Evolutionary conservation across 2,797 vertebrate species (phyloP), one percentile per base, ranked within the genome.

Genomic region (Falco peregrinus): DNA sequence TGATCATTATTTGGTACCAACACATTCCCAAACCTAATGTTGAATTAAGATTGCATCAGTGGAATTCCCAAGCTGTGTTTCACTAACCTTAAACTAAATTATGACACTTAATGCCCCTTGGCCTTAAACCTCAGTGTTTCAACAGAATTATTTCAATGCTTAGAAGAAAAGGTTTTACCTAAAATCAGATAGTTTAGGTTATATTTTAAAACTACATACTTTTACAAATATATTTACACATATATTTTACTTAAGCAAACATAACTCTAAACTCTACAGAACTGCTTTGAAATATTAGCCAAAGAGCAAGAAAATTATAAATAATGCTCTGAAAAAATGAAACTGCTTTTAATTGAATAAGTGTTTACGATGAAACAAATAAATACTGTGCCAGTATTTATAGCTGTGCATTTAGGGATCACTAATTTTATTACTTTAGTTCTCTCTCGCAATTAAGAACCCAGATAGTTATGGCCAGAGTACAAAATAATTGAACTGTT

Each of bases 341-440:
- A 81, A 41, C n/a, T 79, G n/a, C 26, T 90, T 96, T 91, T 85
- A 96, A 95, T 78, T 74, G 28, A 86, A 24, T 84, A 86, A 91
- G 45, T 15, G 14, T 50, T 76, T 29, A 39, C 16, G 6, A 68
- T 70, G 20, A 84, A 93, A 83, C 48, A 94, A 87, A 75, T 88
- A 94, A 88, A 93, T 80, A 69, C 13, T 22, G 10, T 8, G 37
- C 15, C n/a, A 84, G 15, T 81, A 29, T 91, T 96, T 95, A 95
- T 71, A 86, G 73, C 45, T 95, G 47, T 39, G 25, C 25, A 71
- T 95, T 96, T 91, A 96, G 61, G 89, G 41, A 92, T 96, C 90
- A 87, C 59, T 89, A 73, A 90, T 91, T 97, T 95, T 93, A 97
- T 73, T 94, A 47, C 67, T 75, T 88, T 69, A 31, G 48, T 10